Evolutionary conservation across 1,140 invertebrate genomes (phyloP).

Genomic region (Drosophila rhopaloa): DNA sequence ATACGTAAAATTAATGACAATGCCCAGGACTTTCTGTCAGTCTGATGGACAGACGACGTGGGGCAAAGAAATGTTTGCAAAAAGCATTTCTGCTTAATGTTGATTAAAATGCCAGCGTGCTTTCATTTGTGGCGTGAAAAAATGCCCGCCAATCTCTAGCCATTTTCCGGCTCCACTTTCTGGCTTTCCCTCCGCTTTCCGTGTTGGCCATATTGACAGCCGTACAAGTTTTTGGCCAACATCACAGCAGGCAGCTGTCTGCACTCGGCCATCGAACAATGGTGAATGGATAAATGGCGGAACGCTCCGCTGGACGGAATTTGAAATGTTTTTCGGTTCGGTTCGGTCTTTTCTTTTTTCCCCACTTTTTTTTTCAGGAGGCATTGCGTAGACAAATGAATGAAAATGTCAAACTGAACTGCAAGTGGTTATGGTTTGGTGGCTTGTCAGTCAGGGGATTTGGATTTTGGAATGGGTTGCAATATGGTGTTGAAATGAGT

Average conservation of each 20-base stretch:
- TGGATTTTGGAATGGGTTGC: constrained; percentile 1
- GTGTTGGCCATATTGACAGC: constrained; percentile 68
- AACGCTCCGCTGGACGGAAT: constrained; percentile 63
- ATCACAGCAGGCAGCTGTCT: constrained; percentile 75
- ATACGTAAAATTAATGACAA: constrained; percentile 79
- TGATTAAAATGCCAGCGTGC: constrained; percentile 80
- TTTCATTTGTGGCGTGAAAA: constrained; percentile 75
- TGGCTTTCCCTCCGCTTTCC: neutral
- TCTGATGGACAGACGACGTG: constrained; percentile 54
- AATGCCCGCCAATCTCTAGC: constrained; percentile 66
- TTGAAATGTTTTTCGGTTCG: constrained; percentile 58
- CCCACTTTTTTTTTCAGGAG: constrained; percentile 32
- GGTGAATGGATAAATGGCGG: constrained; percentile 58
- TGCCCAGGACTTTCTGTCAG: constrained; percentile 61
- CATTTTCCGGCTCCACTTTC: constrained; percentile 45
- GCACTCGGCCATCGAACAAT: constrained; percentile 64
- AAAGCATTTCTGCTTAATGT: constrained; percentile 82
- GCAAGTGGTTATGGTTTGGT: constrained; percentile 32
- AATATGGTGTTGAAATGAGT: neutral
- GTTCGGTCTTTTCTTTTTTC: constrained; percentile 27
- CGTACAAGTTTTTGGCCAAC: constrained; percentile 65
- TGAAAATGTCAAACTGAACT: constrained; percentile 77
- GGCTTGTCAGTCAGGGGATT: constrained; percentile 6
- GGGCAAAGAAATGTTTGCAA: constrained; percentile 72
- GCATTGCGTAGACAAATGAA: constrained; percentile 80